Conservation (phyloP, 1,140 invertebrate species). For the Pantala flavescens region DNA sequence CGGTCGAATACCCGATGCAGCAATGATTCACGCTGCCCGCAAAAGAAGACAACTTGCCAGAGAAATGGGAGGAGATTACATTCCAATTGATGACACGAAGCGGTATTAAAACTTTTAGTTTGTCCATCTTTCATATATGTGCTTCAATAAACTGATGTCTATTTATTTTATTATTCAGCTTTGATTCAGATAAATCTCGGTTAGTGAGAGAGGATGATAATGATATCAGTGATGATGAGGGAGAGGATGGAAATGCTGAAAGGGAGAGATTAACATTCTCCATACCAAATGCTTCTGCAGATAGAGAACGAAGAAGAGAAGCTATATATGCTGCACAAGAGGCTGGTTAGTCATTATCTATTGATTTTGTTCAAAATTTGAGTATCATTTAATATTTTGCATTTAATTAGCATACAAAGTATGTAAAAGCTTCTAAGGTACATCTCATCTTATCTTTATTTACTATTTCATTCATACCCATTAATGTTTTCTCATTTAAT, state of each 20-base stretch:
- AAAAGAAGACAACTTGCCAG: constrained; percentile 82
- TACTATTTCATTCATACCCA: no score
- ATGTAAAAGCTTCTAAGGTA: no score
- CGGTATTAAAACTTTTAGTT: constrained; percentile 17
- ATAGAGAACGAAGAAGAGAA: constrained; percentile 66
- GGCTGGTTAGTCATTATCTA: constrained; percentile 43
- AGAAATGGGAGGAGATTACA: constrained; percentile 63
- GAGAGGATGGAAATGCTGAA: constrained; percentile 33
- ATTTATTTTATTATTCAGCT: background rate
- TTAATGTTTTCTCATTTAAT: no score
- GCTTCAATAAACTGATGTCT: background rate
- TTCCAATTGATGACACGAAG: constrained; percentile 59
- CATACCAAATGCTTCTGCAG: constrained; percentile 56
- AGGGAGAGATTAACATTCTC: constrained; percentile 64
- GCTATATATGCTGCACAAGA: constrained; percentile 68
- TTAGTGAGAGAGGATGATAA: constrained; percentile 80
- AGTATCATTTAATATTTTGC: constrained; percentile 16
- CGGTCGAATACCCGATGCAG: constrained; percentile 90
- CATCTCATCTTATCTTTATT: no score
- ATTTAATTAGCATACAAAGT: no score
- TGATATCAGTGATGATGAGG: constrained; percentile 66
- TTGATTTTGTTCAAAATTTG: constrained; percentile 15
- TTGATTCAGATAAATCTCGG: constrained; percentile 43
- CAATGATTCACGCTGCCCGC: constrained; percentile 87
- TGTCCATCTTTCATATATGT: background rate